Percentiles rank a stretch among this genome's conserved stretches.
Conservation (phyloP, 2,113 vertebrate species). For the Odobenus rosmarus region DNA sequence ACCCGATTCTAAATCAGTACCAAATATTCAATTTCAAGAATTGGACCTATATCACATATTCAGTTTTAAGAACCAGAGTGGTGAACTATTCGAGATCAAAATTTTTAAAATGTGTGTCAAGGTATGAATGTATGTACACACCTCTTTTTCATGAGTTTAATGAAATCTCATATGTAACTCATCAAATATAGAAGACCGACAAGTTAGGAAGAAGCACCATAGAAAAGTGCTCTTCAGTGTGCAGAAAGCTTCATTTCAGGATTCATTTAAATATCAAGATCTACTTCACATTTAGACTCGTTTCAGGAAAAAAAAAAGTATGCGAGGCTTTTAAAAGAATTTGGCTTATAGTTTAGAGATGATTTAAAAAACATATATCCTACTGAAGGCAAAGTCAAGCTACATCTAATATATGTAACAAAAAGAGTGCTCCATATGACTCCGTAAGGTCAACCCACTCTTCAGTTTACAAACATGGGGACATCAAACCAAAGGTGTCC, state of each 20-base stretch:
- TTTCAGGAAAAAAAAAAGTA: background rate
- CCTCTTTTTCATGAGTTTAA: background rate
- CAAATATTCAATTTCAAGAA: background rate
- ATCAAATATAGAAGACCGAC: background rate
- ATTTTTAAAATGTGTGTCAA: background rate
- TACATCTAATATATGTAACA: background rate
- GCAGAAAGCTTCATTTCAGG: constrained; percentile 33
- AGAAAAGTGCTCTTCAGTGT: background rate
- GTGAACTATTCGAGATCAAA: background rate
- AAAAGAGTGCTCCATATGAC: background rate
- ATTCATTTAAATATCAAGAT: constrained; percentile 30
- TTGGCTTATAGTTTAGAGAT: background rate
- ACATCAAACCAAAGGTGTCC: background rate
- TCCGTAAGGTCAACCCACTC: background rate
- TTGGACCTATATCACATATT: background rate
- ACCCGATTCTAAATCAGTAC: background rate
- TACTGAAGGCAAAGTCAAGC: background rate
- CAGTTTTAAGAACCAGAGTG: background rate
- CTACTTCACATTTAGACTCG: constrained; percentile 26
- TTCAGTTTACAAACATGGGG: background rate
- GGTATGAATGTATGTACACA: background rate
- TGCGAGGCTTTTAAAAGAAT: background rate
- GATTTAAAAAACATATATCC: constrained; percentile 16
- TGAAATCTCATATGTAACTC: background rate
- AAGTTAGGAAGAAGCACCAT: background rate